Base-by-base conservation (phyloP, 92 coral and sea anemone species). In the Chrysogorgia sp. region DNA sequence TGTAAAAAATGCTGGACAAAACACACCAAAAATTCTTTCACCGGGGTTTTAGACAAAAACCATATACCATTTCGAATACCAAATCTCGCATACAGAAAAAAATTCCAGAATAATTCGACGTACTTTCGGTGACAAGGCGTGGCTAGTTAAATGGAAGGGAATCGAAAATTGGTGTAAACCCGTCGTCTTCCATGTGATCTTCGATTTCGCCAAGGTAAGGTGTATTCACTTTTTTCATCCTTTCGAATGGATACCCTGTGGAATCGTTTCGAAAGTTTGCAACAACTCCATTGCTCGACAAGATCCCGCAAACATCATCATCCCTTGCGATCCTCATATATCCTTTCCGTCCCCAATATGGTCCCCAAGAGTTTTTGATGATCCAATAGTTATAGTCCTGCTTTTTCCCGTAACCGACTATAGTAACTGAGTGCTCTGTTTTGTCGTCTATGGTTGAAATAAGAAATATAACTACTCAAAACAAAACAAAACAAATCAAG, bases 281-380 rank as follows among this genome's bases (percentile, higher is more conserved):
- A 58, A 92, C 88, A 33, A 92, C 89, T 8, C 92, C 92, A 43
- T 92, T 96, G 40, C 91, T 91, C 1, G 91, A 34, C 2, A 92
- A 62, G n/a, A 92, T 90, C 9, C 97, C 97, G 66, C 97, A 92
- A 34, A 71, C 76, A 69, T 92, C 91, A 62, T 90, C 78, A 31
- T 67, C 85, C 17, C 86, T 81, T 8, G 97, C 63, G 29, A 92
- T 71, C 74, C 82, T 88, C 25, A 92, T 81, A 52, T 88, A 92
- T 20, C 97, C 97, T 31, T 92, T 79, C 29, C 87, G 79, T 10
- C 97, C 97, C 97, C 97, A 92, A 75, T 85, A 85, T 60, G 85
- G 91, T 14, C 97, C 97, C 97, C 97, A 92, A 10, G 97, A 92
- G 75, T 92, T 92, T 71, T 92, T 92, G 23, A 92, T 81, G 5